Base-by-base conservation (phyloP, 1,140 invertebrate genomes). In the Drosophila busckii region DNA sequence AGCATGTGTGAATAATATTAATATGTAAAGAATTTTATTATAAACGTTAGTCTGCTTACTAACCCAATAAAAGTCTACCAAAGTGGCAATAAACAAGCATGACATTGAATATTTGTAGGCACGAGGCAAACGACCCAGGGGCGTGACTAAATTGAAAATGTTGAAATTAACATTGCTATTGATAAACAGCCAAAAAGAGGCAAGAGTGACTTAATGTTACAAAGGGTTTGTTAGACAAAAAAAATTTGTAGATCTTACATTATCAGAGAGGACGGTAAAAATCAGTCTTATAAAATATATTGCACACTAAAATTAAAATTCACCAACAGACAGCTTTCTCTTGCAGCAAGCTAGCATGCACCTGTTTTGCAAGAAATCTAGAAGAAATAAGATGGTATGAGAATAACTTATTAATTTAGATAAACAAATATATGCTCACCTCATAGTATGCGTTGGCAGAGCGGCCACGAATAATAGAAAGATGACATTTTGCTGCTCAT, bases 381-480 rank as follows among this genome's bases (percentile, higher is more conserved):
- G n/a, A n/a, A 4, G 3, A 29, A 29, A 22, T 5, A 29, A 6
- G 26, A 22, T n/a, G n/a, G n/a, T n/a, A n/a, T n/a, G n/a, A 16
- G 15, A 10, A 7, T 34, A 1, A 15, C 19, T 28, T 20, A 35
- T 3, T 3, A 5, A 2, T 32, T 35, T 16, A 4, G 4, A 2
- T 6, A 23, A 13, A 10, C 8, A n/a, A 1, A 23, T 45, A 13
- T 42, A 5, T 8, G 38, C 54, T 53, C 22, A 85, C 84, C 65
- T 76, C 84, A 86, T 76, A 2, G 84, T 55, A 29, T 84, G 84
- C 9, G 66, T 84, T 3, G 84, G 84, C n/a, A 86, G 64, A 1
- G 78, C 70, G 1, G 84, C 70, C 2, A 84, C 67, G 34, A 85
- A 85, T 1, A 86, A 23, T 0, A 84, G 10, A 10, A 80, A 84